Base-by-base conservation (phyloP, 2,113 vertebrate species). In the Rattus norvegicus region DNA sequence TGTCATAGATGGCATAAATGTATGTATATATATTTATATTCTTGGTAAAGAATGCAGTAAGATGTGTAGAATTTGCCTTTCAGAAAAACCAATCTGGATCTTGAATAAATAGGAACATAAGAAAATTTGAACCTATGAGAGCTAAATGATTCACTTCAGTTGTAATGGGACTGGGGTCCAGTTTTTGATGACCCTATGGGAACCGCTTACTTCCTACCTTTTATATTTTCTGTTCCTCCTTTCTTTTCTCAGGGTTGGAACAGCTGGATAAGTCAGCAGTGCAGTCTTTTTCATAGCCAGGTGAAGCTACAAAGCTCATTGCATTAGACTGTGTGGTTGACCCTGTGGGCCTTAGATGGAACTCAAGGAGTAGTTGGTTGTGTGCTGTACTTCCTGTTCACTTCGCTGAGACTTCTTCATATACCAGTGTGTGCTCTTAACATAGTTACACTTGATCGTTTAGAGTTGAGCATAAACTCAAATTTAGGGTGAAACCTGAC, bases 351-450 rank as follows among this genome's bases (percentile, higher is more conserved):
- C 43, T 88, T 67, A 90, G 22, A 79, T 14, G 85, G 93, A 96
- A 49, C 69, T 91, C 80, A 95, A 93, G 43, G 86, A 93, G 22
- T 91, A 88, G 2, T 90, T 95, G 81, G 1, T 90, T 95, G 81
- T 95, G 6, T 54, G 76, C 36, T 84, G 76, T 95, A 81, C 72
- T 97, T 95, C 47, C 87, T 92, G 36, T 92, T 95, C 88, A 24
- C 69, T 87, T 30, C 95, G 67, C 96, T 90, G 91, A 97, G 94
- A 94, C 56, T 63, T 94, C 93, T 96, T 94, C 19, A 0, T 88
- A 94, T 93, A 77, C 69, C 65, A 70, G 39, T 87, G 59, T 69
- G n/a, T 54, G 59, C 43, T 96, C 67, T 91, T 95, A 69, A 88
- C 2, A 28, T 63, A 43, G 47, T 79, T 92, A 47, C n/a, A 85